A percentile compares a stretch with the other conserved stretches of the same genome.
Evolutionary conservation across 2,797 vertebrate genomes (phyloP).

Genomic region (Numenius phaeopus): DNA sequence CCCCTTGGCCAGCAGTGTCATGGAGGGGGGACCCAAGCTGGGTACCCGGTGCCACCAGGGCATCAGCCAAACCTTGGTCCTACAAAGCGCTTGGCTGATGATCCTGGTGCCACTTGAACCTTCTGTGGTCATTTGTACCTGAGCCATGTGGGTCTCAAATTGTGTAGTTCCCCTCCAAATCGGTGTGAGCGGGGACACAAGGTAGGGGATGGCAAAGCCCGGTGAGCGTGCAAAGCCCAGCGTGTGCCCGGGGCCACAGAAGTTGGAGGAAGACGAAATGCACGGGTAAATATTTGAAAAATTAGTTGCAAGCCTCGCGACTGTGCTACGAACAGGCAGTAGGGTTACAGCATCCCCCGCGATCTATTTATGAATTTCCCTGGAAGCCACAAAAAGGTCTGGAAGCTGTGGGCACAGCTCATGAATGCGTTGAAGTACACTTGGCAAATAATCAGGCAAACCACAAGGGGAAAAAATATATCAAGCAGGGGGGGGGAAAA

Average conservation of each 20-base stretch:
- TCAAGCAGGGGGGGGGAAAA: not conserved
- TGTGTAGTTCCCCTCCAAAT: not conserved
- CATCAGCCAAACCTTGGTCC: not conserved
- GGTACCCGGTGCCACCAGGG: fast-evolving
- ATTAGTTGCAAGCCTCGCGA: not conserved
- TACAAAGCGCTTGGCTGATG: not conserved
- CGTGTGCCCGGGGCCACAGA: fast-evolving
- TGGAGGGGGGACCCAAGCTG: not conserved
- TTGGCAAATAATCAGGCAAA: conserved; percentile 61
- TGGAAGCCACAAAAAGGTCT: conserved; percentile 55
- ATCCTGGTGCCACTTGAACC: not conserved
- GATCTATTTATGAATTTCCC: not conserved
- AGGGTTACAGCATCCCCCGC: not conserved
- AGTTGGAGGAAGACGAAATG: not conserved
- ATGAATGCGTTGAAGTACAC: conserved; percentile 13
- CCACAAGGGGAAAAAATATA: conserved; percentile 37
- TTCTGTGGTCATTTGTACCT: not conserved
- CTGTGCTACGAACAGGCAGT: not conserved
- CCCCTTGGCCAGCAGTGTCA: fast-evolving
- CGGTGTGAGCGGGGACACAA: fast-evolving
- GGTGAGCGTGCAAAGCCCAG: not conserved
- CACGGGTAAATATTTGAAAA: not conserved
- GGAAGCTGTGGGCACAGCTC: conserved; percentile 35
- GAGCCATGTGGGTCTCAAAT: not conserved
- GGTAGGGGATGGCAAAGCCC: not conserved